phyloP scores from a whole-genome alignment of 2,888 invertebrate species.

The Cataglyphis albicans region DNA sequence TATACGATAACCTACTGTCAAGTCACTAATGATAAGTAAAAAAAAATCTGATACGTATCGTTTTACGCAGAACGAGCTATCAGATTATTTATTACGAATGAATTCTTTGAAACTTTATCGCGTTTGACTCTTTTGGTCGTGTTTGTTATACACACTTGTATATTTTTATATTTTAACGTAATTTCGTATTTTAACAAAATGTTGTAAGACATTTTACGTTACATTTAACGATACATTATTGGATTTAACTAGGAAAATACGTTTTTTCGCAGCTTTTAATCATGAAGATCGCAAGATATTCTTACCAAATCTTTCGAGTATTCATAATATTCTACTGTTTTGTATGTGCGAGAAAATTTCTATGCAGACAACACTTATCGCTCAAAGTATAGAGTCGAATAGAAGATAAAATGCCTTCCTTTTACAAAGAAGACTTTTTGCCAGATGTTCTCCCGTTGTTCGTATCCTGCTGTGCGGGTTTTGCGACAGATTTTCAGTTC shows the following conservation, averaged over 20 bases:
- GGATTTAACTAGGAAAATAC: background rate
- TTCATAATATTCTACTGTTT: background rate
- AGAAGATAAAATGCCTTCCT: conserved; percentile 62
- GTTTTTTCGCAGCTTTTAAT: background rate
- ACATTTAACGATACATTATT: background rate
- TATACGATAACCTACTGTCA: conserved; percentile 63
- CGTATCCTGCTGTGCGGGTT: conserved; percentile 51
- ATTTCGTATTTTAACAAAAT: conserved; percentile 2
- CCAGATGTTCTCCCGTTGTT: conserved; percentile 40
- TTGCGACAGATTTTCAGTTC: conserved; percentile 73
- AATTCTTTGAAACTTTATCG: conserved; percentile 48
- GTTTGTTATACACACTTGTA: background rate
- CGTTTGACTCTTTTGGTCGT: background rate
- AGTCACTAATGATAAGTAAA: conserved; percentile 66
- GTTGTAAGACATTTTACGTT: background rate
- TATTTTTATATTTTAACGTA: background rate
- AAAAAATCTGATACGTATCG: conserved; percentile 62
- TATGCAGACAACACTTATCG: conserved; percentile 24
- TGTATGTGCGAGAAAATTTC: conserved; percentile 9
- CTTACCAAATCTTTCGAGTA: conserved; percentile 36
- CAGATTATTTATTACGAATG: conserved; percentile 48
- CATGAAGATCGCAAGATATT: conserved; percentile 16
- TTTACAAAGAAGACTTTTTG: conserved; percentile 61
- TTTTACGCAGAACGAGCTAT: conserved; percentile 55
- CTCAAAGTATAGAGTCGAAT: conserved; percentile 55